These are phyloP conservation scores for Indri indri DNA, from an alignment of 2,113 vertebrate genomes.

Conservation along the genomic window DNA sequence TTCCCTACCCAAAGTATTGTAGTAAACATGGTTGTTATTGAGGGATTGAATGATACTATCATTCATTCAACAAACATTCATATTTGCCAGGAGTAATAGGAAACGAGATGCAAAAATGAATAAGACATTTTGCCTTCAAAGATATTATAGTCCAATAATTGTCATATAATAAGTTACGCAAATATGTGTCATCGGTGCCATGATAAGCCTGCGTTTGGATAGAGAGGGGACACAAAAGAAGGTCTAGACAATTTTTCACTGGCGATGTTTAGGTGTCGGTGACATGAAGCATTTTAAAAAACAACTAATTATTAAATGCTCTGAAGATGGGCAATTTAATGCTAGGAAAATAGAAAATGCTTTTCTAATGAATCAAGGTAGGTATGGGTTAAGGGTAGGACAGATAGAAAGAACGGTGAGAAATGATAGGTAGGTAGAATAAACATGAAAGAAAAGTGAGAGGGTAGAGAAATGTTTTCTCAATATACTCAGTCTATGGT, in stretches of 20 bases:
- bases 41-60: not conserved
- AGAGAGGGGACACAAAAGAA: not conserved
- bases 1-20: not conserved
- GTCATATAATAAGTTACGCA: not conserved
- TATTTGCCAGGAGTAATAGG: not conserved
- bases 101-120: not conserved
- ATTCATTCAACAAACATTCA: not conserved
- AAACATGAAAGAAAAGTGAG: not conserved
- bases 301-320: not conserved
- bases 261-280: not conserved
- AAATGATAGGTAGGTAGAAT: not conserved
- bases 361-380: not conserved
- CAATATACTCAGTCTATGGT: not conserved
- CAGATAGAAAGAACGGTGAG: not conserved
- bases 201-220: not conserved
- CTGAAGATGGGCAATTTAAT: not conserved
- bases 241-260: not conserved
- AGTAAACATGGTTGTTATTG: not conserved
- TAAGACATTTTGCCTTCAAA: not conserved
- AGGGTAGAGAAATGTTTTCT: not conserved
- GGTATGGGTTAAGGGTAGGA: not conserved
- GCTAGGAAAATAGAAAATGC: not conserved
- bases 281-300: not conserved
- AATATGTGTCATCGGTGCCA: not conserved
- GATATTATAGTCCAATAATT: not conserved